Conservation (phyloP, 2,113 vertebrate species). For the Tragelaphus buxtoni region DNA sequence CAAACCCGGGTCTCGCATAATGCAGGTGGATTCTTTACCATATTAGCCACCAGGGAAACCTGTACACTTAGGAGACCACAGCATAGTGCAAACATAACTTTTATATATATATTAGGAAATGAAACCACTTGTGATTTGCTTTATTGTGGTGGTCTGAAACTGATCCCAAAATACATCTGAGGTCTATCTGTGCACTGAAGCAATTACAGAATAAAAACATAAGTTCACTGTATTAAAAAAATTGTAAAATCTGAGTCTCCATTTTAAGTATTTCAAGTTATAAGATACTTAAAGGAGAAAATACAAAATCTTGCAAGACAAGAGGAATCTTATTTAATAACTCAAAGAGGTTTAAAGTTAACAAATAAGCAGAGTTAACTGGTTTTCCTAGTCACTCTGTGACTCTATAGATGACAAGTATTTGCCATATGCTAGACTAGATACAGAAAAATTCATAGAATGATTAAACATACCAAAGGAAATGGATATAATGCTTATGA, state of each 20-base stretch:
- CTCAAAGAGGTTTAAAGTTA: slow-evolving; percentile 18
- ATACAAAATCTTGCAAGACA: neutral
- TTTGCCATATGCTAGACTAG: slow-evolving; percentile 5
- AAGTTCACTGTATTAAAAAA: neutral
- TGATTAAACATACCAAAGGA: slow-evolving; percentile 49
- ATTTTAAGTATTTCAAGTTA: slow-evolving; percentile 18
- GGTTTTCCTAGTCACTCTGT: slow-evolving; percentile 50
- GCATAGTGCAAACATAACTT: neutral
- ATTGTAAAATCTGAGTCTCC: neutral
- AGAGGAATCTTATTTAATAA: neutral
- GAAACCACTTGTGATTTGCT: neutral
- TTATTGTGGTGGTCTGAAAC: neutral
- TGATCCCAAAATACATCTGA: neutral
- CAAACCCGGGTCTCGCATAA: neutral
- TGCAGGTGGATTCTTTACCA: neutral
- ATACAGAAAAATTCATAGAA: slow-evolving; percentile 53
- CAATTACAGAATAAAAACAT: neutral
- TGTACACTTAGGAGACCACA: neutral
- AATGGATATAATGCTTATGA: slow-evolving; percentile 15
- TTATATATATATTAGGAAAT: neutral
- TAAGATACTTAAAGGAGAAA: slow-evolving; percentile 23
- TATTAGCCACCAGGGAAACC: neutral
- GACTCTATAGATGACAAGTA: slow-evolving; percentile 44
- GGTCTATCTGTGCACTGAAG: neutral
- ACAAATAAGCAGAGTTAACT: slow-evolving; percentile 66